Base-by-base conservation (phyloP, 2,888 invertebrate species). In the Cybosia mesomella region DNA sequence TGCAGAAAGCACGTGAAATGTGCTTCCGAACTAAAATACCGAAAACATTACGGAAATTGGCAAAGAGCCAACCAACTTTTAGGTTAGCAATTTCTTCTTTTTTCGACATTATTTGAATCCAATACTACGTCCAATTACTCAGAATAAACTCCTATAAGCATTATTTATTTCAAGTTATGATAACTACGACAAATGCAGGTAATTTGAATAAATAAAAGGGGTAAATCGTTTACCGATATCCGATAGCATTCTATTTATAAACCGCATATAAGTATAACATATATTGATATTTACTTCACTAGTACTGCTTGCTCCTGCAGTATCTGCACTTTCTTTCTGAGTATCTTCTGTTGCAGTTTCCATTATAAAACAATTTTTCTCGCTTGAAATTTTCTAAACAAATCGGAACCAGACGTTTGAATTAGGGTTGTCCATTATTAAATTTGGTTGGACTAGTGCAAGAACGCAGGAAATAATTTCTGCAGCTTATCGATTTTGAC, bases 1-100 rank as follows among this genome's bases (percentile, higher is more conserved):
- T 89, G 91, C 91, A 87, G 86, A 91, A 91, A 89, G 85, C 87
- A 86, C 79, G 82, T 83, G 87, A 90, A 92, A 89, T 86, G 90
- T 90, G 88, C 88, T 89, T 87, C 81, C 58, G 92, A 90, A 92
- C 91, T 87, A 86, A 94, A 93, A 94, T 94, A 94, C 90, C 91
- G 88, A 91, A 94, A 94, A 93, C 90, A 93, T 86, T 87, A 85
- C 78, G 73, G 79, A 81, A 82, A 81, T 88, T 93, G 94, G 94
- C 90, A 70, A 57, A 68, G 54, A 72, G 90, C 94, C 93, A 93
- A 89, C 63, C 76, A 75, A 82, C 79, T 88, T 90, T 85, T 86
- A 92, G 92, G 92, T 93, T 94, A 91, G 83, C 80, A 78, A 80
- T 86, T 85, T 80, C 77, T 79, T 78, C 76, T 75, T 70, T 81